Base-by-base conservation (phyloP, 2,888 invertebrate genomes). In the Silvanus unidentatus region DNA sequence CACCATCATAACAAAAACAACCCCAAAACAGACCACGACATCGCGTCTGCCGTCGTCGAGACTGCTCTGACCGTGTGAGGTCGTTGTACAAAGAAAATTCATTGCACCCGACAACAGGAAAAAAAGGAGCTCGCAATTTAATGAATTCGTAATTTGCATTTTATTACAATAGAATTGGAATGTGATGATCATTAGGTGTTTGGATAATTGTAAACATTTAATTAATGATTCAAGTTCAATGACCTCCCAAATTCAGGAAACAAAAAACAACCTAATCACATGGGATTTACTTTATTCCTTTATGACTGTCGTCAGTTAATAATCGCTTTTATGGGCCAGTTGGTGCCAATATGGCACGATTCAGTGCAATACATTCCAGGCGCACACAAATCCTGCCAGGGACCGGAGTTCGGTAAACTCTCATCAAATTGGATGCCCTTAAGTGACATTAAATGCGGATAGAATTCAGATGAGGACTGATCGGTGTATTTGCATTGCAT, bases 311-410 rank as follows among this genome's bases (percentile, higher is more conserved):
- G n/a, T n/a, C n/a, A n/a, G n/a, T n/a, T 5, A 22, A 32, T 12
- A 32, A 64, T 61, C 8, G 63, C 57, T 43, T 65, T 60, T 10
- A 73, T 63, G n/a, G 72, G 66, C 65, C 64, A 68, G 32, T 66
- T 66, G 14, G 66, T 66, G 16, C 74, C 73, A 36, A 71, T 62
- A 48, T 73, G 73, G 48, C 69, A 68, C 44, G 67, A 64, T 50
- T 75, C 75, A 0, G 71, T 70, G 49, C 69, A 69, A 54, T 73
- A 74, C 72, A 72, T 73, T 42, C 63, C 69, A 11, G 40, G 29
- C 29, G 40, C n/a, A n/a, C 10, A 28, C 2, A 22, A 35, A 15
- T 13, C 4, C 36, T 42, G 39, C 40, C 37, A 42, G 42, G 37
- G 42, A 16, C 62, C 58, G 2, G 66, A 52, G 8, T 50, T 55